phyloP scores from a whole-genome alignment of 1,140 invertebrate species.

The Glossosoma conforme region DNA sequence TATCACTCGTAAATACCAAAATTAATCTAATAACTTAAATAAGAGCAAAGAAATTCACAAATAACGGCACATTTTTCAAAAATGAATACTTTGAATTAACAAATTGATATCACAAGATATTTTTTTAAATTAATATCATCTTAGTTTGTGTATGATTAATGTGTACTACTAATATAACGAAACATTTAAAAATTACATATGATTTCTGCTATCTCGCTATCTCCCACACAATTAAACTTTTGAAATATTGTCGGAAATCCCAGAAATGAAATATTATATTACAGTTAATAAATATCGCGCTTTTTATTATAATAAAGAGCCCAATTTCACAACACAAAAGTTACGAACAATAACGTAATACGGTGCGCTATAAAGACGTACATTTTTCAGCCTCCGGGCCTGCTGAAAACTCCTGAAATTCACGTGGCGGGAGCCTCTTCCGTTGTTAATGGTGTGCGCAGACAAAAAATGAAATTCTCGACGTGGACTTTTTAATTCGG shows the following conservation, averaged over 20 bases:
- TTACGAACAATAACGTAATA: not conserved
- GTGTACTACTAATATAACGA: not conserved
- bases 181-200: not conserved
- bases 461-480: constrained; percentile 19
- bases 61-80: no score
- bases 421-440: constrained; percentile 1
- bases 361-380: constrained; percentile 1
- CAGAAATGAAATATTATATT: no score
- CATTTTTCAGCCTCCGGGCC: constrained; percentile 12
- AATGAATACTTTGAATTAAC: no score
- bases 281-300: no score
- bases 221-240: not conserved
- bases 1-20: no score
- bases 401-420: no score
- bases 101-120: not conserved
- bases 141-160: not conserved
- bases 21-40: no score
- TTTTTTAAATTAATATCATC: constrained; percentile 1
- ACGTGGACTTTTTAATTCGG: constrained; percentile 26
- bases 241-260: not conserved
- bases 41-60: no score
- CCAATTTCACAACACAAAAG: no score
- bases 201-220: not conserved
- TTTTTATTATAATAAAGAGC: no score
- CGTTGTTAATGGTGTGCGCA: constrained; percentile 17